These are phyloP conservation scores for Tubulanus polymorphus DNA, from an alignment of 2,888 invertebrate species.

Conservation along the genomic window DNA sequence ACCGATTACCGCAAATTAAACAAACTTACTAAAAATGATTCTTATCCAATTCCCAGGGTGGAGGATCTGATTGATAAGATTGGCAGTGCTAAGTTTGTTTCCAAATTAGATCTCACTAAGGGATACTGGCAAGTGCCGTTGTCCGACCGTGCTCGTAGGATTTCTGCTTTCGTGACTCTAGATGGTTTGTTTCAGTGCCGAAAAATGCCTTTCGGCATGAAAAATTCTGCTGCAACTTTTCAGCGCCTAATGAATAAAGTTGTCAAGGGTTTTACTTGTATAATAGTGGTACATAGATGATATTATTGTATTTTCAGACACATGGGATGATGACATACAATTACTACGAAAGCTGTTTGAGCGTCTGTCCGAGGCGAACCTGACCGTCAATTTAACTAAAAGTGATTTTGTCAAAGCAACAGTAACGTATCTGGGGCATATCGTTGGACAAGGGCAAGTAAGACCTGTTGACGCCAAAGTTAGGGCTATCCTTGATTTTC, in stretches of 20 bases:
- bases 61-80: conserved; percentile 24
- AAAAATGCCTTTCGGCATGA: conserved; percentile 18
- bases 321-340: too few species aligned
- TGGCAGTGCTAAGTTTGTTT: conserved; percentile 15
- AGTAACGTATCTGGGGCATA: conserved; percentile 11
- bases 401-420: conserved; percentile 12
- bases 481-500: conserved; percentile 6
- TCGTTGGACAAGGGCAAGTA: conserved; percentile 12
- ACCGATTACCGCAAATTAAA: conserved; percentile 24
- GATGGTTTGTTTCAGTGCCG: background rate
- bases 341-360: too few species aligned
- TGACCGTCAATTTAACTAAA: conserved; percentile 9
- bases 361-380: too few species aligned
- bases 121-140: conserved; percentile 25
- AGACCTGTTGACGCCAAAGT: conserved; percentile 10
- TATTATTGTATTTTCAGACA: too few species aligned
- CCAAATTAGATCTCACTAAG: conserved; percentile 20
- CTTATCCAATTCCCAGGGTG: conserved; percentile 23
- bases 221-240: conserved; percentile 14
- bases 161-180: background rate
- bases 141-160: background rate
- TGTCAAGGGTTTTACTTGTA: too few species aligned
- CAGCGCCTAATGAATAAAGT: conserved; percentile 7
- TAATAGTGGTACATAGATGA: too few species aligned
- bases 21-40: conserved; percentile 21